Base-by-base conservation (phyloP, 2,797 vertebrate genomes). In the Typhlichthys eigenmanni region DNA sequence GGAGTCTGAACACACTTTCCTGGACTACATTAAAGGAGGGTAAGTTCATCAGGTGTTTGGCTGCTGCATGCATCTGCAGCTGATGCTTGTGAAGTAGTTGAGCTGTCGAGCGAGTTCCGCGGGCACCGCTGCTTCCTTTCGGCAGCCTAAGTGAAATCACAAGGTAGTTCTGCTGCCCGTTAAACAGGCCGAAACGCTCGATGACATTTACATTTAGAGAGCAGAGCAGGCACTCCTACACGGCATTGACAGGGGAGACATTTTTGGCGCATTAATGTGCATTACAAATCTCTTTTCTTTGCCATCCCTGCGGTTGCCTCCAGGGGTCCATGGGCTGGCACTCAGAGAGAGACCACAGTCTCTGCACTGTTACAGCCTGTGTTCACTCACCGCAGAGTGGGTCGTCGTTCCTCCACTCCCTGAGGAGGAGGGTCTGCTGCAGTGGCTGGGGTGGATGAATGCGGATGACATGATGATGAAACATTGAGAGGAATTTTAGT, bases 1-100 rank as follows among this genome's bases (percentile, higher is more conserved):
- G 83, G 96, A 98, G 82, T 95, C 96, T 0, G 96, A 98, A 63
- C 92, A 95, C 86, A 98, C 96, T 0, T 98, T 98, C 89, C 91
- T 98, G 58, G 96, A 98, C 84, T 98, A 98, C 91, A 98, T 98
- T 86, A 96, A 95, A 90, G 96, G 95, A 89, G 96, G 96, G 96
- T 98, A 89, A 95, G 96, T 89, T 56, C 24, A 32, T 57, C 54
- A 16, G 55, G 2, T 19, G 55, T 68, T 59, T 56, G 50, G 55
- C 10, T 45, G 12, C 16, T 34, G 52, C 60, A 48, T 9, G 43
- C 16, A 16, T n/a, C 14, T 29, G 24, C 55, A 57, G 7, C 34
- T 16, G 34, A 16, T 43, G 7, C 24, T 5, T 10, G 4, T 17
- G 12, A 11, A 13, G 16, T 46, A 3, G 1, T 10, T 45, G 2